Conservation (phyloP, 2,888 invertebrate species). For the Epiperipatus broadwayi region DNA sequence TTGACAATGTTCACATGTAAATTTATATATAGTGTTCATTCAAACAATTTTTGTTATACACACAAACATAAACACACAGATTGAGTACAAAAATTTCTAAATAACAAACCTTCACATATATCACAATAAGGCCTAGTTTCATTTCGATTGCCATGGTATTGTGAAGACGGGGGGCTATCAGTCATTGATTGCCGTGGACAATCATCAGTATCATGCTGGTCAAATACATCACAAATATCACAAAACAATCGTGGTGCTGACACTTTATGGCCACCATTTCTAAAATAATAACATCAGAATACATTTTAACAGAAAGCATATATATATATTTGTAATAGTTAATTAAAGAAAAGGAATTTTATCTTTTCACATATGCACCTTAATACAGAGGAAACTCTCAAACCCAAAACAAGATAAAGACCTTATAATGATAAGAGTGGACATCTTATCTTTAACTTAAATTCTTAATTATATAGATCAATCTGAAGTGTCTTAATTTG, state of each 20-base stretch:
- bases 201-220: constrained; percentile 90
- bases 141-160: constrained; percentile 29
- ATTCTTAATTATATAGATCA: too few relatives aligned
- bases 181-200: constrained; percentile 62
- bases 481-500: too few relatives aligned
- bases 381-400: too few relatives aligned
- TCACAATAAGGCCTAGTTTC: constrained; percentile 62
- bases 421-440: too few relatives aligned
- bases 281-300: constrained; percentile 11
- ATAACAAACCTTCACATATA: constrained; percentile 58
- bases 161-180: constrained; percentile 34
- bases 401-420: too few relatives aligned
- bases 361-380: too few relatives aligned
- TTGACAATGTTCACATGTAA: too few relatives aligned
- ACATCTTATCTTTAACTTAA: too few relatives aligned
- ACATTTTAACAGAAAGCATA: background rate
- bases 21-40: too few relatives aligned
- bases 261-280: constrained; percentile 18
- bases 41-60: background rate
- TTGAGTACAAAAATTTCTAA: constrained; percentile 3
- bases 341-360: too few relatives aligned
- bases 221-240: constrained; percentile 93
- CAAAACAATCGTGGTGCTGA: constrained; percentile 67
- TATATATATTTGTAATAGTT: background rate
- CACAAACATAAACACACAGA: background rate